Conservation (phyloP, 2,888 invertebrate species). For the Sinelater perroti region DNA sequence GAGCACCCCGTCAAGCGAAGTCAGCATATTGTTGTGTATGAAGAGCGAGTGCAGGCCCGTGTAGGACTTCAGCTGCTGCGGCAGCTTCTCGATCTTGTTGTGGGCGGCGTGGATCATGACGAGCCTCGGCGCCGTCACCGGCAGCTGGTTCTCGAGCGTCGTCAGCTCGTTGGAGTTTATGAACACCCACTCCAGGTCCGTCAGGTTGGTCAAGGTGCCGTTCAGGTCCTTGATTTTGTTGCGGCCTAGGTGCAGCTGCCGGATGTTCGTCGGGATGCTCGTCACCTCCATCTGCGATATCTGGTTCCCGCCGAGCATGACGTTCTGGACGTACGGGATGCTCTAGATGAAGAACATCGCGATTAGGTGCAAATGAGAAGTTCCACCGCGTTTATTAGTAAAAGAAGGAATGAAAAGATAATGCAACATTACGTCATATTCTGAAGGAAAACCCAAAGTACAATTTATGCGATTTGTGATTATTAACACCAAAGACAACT, state of each 20-base stretch:
- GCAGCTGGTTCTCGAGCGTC: conserved; percentile 79
- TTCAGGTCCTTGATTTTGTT: conserved; percentile 78
- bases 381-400: too few species aligned
- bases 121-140: conserved; percentile 72
- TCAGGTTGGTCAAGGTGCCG: conserved; percentile 78
- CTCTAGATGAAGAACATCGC: too few species aligned
- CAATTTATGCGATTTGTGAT: too few species aligned
- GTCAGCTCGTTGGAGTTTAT: conserved; percentile 80
- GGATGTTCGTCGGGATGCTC: conserved; percentile 74
- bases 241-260: conserved; percentile 77
- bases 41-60: conserved; percentile 75
- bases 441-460: too few species aligned
- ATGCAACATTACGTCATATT: too few species aligned
- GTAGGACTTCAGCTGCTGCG: conserved; percentile 75
- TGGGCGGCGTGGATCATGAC: conserved; percentile 77
- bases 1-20: conserved; percentile 75
- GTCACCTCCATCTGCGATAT: conserved; percentile 77
- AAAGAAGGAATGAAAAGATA: too few species aligned
- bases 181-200: conserved; percentile 79
- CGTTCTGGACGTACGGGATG: conserved; percentile 70
- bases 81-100: conserved; percentile 76
- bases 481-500: too few species aligned
- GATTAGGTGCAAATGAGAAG: too few species aligned
- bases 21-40: conserved; percentile 76
- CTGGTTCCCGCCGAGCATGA: conserved; percentile 79